Percentiles rank a stretch among this genome's conserved stretches.
These are phyloP conservation scores for Myoxocephalus aenaeus DNA, from an alignment of 2,797 vertebrate genomes.

Conservation along the genomic window DNA sequence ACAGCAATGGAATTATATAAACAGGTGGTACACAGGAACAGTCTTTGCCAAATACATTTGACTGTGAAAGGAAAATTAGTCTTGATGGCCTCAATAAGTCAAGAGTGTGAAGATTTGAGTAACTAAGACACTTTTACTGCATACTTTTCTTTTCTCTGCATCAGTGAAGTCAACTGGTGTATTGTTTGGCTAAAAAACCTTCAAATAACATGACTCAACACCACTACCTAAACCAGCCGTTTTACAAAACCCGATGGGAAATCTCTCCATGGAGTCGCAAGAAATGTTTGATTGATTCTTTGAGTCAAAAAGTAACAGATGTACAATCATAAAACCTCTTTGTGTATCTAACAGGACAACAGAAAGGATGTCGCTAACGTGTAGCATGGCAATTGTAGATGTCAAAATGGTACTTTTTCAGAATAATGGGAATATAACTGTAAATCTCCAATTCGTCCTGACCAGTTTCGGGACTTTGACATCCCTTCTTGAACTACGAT, in stretches of 20 bases:
- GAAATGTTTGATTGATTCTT: neutral
- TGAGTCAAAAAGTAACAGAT: neutral
- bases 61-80: neutral
- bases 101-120: neutral
- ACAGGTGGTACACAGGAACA: neutral
- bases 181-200: neutral
- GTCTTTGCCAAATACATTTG: neutral
- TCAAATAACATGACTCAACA: neutral
- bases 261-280: neutral
- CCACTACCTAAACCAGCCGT: neutral
- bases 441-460: slow-evolving; percentile 18
- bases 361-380: neutral
- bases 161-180: neutral
- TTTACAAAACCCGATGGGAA: neutral
- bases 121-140: neutral
- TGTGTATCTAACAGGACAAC: neutral
- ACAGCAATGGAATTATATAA: slow-evolving; percentile 4
- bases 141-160: neutral
- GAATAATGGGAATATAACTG: slow-evolving; percentile 14
- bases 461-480: slow-evolving; percentile 30
- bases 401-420: slow-evolving; percentile 10
- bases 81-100: neutral
- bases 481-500: slow-evolving; percentile 49
- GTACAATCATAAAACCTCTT: neutral
- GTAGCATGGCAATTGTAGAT: neutral